Evolutionary conservation across 2,113 vertebrate species (phyloP), one percentile per base, ranked within the genome.

Genomic region (Alces alces): DNA sequence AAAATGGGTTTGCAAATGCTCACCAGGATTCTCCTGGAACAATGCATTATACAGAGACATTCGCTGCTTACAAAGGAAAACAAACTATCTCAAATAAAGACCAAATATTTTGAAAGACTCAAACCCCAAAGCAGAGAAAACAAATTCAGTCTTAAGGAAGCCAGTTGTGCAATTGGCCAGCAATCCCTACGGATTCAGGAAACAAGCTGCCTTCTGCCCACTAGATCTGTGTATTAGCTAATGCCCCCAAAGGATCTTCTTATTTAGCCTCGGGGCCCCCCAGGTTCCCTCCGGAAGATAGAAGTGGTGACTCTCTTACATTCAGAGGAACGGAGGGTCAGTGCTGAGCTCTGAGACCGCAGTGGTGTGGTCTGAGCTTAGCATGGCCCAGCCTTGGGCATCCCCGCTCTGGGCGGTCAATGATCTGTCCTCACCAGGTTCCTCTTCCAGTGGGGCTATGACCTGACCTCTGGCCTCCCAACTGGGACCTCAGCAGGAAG

Each of bases 91-190:
- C 73, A 58, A 36, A 86, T 45, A 33, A 86, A 84, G n/a, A 80
- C 43, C 82, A 78, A 85, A 27, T 82, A 50, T 92, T 83, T 89
- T 79, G 89, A 52, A n/a, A 14, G 70, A 28, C 61, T 73, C 88
- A 79, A 39, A 64, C 78, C 60, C 76, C 60, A 86, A 83, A 92
- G 76, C 45, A 39, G 88, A 87, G 76, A 57, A 84, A 92, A 78
- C 50, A 66, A 39, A 73, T 33, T 84, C 12, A 0, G 58, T 16
- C 36, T 70, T 61, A 10, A 33, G 80, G 60, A 86, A 83, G 43
- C 28, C 1, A 1, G 50, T 17, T 11, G 30, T 12, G 19, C 82
- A 43, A 4, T 7, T 25, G 45, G 76, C 86, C 19, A 50, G 52
- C 8, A 33, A 6, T 15, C 28, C 39, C 23, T 16, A 54, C 17